phyloP scores from a whole-genome alignment of 2,113 vertebrate species.

The Sylvia atricapilla region DNA sequence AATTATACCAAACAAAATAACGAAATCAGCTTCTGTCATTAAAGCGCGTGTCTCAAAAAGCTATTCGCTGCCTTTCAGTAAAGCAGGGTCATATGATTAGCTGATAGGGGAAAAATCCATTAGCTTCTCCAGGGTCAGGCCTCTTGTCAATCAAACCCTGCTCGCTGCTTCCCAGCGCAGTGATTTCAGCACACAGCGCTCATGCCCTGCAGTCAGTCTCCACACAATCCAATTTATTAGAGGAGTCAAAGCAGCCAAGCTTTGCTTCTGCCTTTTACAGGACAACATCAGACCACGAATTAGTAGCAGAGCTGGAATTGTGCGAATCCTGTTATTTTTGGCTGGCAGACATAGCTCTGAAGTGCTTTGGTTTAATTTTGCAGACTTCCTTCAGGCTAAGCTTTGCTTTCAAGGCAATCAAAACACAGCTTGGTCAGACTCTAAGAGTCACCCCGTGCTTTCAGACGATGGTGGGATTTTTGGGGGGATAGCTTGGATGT shows the following conservation, averaged over 20 bases:
- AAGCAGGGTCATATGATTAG: constrained; percentile 45
- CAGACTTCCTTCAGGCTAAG: constrained; percentile 20
- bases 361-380: constrained; percentile 28
- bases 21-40: constrained; percentile 35
- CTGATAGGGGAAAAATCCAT: constrained; percentile 65
- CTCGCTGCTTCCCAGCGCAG: not conserved
- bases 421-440: not conserved
- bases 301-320: constrained; percentile 33
- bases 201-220: constrained; percentile 60
- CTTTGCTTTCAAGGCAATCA: constrained; percentile 52
- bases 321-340: constrained; percentile 45
- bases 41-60: constrained; percentile 9
- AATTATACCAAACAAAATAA: constrained; percentile 22
- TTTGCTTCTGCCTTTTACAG: constrained; percentile 21
- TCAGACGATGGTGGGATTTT: not conserved
- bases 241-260: constrained; percentile 28
- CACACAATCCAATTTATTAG: constrained; percentile 60
- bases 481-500: not conserved
- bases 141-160: constrained; percentile 42
- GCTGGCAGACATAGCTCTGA: not conserved
- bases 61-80: constrained; percentile 32
- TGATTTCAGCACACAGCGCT: not conserved
- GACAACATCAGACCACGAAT: not conserved
- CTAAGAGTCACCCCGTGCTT: not conserved
- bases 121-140: not conserved